Conservation (phyloP, 30 jellyfish, hydroid and myxozoan genomes). For the Hydractinia echinata region DNA sequence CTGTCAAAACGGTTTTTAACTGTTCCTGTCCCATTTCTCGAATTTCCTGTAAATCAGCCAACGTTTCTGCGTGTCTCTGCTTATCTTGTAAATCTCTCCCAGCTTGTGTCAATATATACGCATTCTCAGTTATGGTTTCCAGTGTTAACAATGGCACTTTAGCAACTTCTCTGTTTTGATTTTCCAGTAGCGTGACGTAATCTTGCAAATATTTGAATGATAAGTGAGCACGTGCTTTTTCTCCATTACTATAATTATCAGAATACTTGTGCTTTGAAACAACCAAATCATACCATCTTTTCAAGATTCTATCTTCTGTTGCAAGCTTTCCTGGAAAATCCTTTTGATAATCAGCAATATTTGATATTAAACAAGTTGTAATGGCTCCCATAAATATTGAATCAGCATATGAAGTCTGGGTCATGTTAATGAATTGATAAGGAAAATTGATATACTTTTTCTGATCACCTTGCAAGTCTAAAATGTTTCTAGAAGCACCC, state of each 20-base stretch:
- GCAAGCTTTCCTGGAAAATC: neutral
- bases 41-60: neutral
- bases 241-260: neutral
- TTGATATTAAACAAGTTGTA: conserved; percentile 26
- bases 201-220: conserved; percentile 16
- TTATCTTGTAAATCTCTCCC: conserved; percentile 25
- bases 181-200: conserved; percentile 4
- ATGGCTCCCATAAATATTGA: conserved; percentile 20
- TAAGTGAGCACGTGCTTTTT: conserved; percentile 3
- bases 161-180: conserved; percentile 8
- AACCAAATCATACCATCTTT: conserved; percentile 10
- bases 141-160: conserved; percentile 28
- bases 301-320: neutral
- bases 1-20: neutral
- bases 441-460: neutral
- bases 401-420: neutral
- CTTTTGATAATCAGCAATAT: conserved; percentile 12
- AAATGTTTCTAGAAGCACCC: neutral
- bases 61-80: neutral
- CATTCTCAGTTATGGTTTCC: conserved; percentile 16
- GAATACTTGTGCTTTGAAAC: neutral
- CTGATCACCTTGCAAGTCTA: neutral
- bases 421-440: conserved; percentile 14
- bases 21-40: neutral
- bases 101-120: conserved; percentile 28